phyloP scores from a whole-genome alignment of 2,113 vertebrate genomes.

The Seriola dumerili region DNA sequence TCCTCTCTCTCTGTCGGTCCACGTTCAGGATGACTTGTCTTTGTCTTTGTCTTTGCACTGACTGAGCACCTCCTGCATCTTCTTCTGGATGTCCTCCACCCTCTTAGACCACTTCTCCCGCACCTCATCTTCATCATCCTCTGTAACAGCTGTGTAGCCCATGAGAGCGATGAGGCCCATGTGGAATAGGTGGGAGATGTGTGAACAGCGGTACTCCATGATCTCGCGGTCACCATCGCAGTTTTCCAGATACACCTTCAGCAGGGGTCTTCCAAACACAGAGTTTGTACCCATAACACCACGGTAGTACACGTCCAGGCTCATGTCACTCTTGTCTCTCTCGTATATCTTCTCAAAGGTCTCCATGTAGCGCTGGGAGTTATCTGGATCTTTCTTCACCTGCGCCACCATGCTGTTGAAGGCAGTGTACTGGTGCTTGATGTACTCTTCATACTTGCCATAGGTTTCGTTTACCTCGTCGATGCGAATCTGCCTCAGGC shows the following conservation, averaged over 20 bases:
- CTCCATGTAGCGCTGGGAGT: slow-evolving; percentile 60
- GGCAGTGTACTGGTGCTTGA: slow-evolving; percentile 85
- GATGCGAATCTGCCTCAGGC: slow-evolving; percentile 80
- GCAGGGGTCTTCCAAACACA: slow-evolving; percentile 78
- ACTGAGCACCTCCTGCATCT: slow-evolving; percentile 82
- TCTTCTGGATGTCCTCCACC: slow-evolving; percentile 83
- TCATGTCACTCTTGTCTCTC: slow-evolving; percentile 76
- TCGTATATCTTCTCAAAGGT: slow-evolving; percentile 80
- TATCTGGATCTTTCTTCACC: slow-evolving; percentile 76
- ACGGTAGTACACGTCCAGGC: slow-evolving; percentile 81
- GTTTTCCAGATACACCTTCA: slow-evolving; percentile 83
- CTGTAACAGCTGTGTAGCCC: slow-evolving; percentile 83
- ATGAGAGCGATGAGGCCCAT: slow-evolving; percentile 86
- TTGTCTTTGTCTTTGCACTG: slow-evolving; percentile 75
- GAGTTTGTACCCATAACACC: slow-evolving; percentile 71
- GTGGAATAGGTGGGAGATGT: slow-evolving; percentile 84
- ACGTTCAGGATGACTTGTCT: slow-evolving; percentile 41
- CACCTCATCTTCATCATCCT: slow-evolving; percentile 85
- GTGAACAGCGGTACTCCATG: slow-evolving; percentile 84
- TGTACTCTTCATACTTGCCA: slow-evolving; percentile 83
- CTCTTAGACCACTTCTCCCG: slow-evolving; percentile 81
- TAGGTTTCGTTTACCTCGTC: slow-evolving; percentile 84
- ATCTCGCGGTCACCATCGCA: slow-evolving; percentile 70
- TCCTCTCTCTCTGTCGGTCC: slow-evolving; percentile 9
- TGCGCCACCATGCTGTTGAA: slow-evolving; percentile 81